Evolutionary conservation across 1,140 invertebrate genomes (phyloP), one percentile per base, ranked within the genome.

Genomic region (Polyergus mexicanus): DNA sequence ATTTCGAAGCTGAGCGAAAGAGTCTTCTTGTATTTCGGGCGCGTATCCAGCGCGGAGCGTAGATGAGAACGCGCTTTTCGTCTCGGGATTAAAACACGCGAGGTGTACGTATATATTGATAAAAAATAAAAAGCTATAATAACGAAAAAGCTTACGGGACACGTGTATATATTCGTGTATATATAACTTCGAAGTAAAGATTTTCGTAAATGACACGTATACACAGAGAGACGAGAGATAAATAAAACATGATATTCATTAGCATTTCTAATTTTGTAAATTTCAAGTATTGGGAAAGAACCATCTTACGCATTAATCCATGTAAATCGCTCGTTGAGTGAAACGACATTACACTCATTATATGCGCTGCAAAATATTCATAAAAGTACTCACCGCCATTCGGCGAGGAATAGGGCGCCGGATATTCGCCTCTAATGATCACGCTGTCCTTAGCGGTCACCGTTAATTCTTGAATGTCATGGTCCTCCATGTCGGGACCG

Each of bases 321-420:
- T 11, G 4, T 54, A 19, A 54, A 16, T 54, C 41, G 41, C 1
- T 69, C 22, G 19, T 72, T 3, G 22, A 60, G 11, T 11, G 11
- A 8, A 62, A 62, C 10, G 25, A 22, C 8, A 51, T 51, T 5
- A 51, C 5, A 5, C n/a, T 44, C 58, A 16, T 62, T 28, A 62
- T 22, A 8, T 19, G 11, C 10, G 3, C 58, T 25, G 13, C 13
- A n/a, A n/a, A 22, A 16, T 10, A 56, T 77, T 41, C 22, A n/a
- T 76, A 6, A 16, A 54, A 58, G 22, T n/a, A 89, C 89, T 90
- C 11, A 90, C 85, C 68, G 11, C 76, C 63, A 13, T 87, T 65
- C 4, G 51, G 22, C 0, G 69, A 35, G 16, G 74, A 78, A 5
- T 74, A 90, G 2, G 71, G 41, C 19, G 77, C 32, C 62, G 77